Evolutionary conservation across 1,140 invertebrate species (phyloP), one percentile per base, ranked within the genome.

Genomic region (Cydia amplana): DNA sequence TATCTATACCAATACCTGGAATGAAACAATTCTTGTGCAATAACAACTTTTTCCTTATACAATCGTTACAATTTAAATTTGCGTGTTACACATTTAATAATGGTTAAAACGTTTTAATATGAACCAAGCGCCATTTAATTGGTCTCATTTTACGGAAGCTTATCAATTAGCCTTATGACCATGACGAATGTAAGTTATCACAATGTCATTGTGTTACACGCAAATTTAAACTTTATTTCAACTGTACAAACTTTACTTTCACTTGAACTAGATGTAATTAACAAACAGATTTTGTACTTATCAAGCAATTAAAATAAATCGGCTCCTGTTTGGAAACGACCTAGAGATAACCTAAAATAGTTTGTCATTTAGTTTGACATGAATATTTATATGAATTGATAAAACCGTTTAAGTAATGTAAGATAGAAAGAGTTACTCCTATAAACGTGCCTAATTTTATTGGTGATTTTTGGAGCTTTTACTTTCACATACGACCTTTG

Each of bases 401-500:
- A 74, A 76, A 77, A 81, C 73, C 85, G 84, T 76, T 83, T 84
- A 79, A 82, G 85, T 89, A 78, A 85, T 78, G 80, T 80, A 84
- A 86, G 79, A 77, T 75, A 78, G 75, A 74, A 74, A 72, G 74
- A 74, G 60, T 72, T 28, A 75, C 49, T 90, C 83, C 84, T 89
- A 85, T 80, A 82, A 87, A 80, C 78, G 86, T 91, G 87, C 85
- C 84, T 88, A 79, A 79, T 87, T 83, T 85, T 83, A 78, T 85
- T 76, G 73, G 76, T 76, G 49, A 73, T 81, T 77, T 75, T 81
- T 74, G 70, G 76, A 76, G 74, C 74, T 83, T 83, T 80, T 74
- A 70, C 36, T 70, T 70, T n/a, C 65, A 70, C 32, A 9, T 70
- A 40, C 20, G 28, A 7, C 16, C 14, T 70, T 60, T 20, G 7